A percentile compares a stretch with the other conserved stretches of the same genome.
These are phyloP conservation scores for Aphis craccivora DNA, from an alignment of 1,140 invertebrate genomes.

Conservation along the genomic window DNA sequence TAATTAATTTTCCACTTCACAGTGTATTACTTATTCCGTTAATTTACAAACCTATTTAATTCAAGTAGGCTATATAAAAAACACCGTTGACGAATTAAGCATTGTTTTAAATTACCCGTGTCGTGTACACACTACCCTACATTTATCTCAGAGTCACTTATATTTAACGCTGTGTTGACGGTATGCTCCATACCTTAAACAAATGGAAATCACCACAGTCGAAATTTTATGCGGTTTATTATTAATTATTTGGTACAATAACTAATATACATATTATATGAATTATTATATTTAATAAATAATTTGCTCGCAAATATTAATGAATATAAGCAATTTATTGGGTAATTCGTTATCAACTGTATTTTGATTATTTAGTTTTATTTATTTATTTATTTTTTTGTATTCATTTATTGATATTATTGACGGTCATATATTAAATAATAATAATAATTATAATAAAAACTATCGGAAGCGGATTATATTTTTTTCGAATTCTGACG, in stretches of 20 bases:
- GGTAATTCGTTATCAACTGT: neutral
- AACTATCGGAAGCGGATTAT: neutral
- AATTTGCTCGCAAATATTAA: neutral
- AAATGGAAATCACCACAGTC: neutral
- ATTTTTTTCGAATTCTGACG: neutral
- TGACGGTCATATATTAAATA: neutral
- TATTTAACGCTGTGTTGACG: neutral
- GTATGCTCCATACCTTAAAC: neutral
- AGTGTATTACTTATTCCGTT: neutral
- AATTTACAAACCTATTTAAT: constrained; percentile 1
- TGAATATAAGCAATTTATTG: neutral
- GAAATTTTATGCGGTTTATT: neutral
- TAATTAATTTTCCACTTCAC: constrained; percentile 6
- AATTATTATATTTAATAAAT: neutral
- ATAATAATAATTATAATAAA: no score
- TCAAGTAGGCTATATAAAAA: neutral
- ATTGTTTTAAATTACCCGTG: constrained; percentile 16
- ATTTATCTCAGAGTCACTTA: neutral
- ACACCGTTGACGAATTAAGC: neutral
- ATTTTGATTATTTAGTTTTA: neutral
- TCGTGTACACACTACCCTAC: constrained; percentile 5
- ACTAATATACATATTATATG: no score
- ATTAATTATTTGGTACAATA: neutral
- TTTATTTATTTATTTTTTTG: neutral
- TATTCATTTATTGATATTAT: neutral